Percentiles rank a stretch among this genome's conserved stretches.
Conservation (phyloP, 2,113 vertebrate genomes). For the Salvelinus fontinalis region DNA sequence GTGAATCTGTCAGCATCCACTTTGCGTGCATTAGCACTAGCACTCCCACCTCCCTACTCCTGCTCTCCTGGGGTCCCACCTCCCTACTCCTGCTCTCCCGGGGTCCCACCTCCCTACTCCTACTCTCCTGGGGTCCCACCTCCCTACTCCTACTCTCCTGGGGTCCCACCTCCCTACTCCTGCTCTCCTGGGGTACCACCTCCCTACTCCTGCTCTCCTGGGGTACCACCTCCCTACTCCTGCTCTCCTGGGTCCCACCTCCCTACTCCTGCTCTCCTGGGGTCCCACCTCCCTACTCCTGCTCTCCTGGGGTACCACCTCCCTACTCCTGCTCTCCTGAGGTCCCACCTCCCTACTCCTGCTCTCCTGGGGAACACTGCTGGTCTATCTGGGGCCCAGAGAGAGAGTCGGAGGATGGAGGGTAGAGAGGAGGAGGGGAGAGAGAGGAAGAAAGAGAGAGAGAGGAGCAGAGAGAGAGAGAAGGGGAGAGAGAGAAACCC, state of each 20-base stretch:
- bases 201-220: too few relatives aligned
- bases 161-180: too few relatives aligned
- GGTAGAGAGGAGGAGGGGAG: constrained; percentile 14
- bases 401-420: constrained; percentile 5
- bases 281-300: background rate
- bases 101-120: background rate
- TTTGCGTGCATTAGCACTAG: constrained; percentile 64
- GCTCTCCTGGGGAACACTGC: constrained; percentile 18
- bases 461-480: constrained; percentile 10
- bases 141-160: background rate
- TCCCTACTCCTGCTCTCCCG: background rate
- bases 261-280: too few relatives aligned
- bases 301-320: too few relatives aligned
- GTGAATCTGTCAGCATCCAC: constrained; percentile 59
- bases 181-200: too few relatives aligned
- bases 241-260: background rate
- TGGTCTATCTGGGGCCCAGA: constrained; percentile 22
- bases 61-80: background rate
- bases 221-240: too few relatives aligned
- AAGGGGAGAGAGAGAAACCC: background rate
- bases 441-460: constrained; percentile 6
- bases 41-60: background rate
- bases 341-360: background rate
- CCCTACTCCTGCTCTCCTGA: too few relatives aligned
- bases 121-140: background rate